Evolutionary conservation across 2,888 invertebrate species (phyloP).

Genomic region (Deilephila porcellus): DNA sequence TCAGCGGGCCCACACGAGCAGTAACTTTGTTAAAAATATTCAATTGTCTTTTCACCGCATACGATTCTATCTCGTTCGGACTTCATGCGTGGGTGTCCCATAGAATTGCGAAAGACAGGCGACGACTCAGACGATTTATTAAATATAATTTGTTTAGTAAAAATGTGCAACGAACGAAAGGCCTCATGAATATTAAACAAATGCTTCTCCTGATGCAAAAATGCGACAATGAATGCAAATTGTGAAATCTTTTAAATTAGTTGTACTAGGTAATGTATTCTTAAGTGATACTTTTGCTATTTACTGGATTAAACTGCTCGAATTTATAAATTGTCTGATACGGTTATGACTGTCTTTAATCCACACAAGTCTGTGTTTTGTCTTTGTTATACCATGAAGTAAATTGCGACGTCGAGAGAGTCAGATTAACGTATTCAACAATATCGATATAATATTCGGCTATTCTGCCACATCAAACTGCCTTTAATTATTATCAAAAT

Average conservation of each 20-base stretch:
- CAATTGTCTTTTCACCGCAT: background rate
- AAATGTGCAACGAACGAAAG: background rate
- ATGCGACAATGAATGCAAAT: constrained; percentile 21
- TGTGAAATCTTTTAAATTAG: constrained; percentile 13
- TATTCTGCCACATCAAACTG: too few species aligned
- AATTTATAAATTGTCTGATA: background rate
- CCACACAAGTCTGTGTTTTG: background rate
- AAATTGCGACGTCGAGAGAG: background rate
- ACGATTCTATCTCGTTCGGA: background rate
- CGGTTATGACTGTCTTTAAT: background rate
- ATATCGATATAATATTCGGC: too few species aligned
- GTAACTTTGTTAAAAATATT: background rate
- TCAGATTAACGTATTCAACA: too few species aligned
- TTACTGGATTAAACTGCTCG: background rate
- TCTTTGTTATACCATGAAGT: background rate
- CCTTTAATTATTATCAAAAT: too few species aligned
- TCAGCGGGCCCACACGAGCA: background rate
- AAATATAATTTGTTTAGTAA: background rate
- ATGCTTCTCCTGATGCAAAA: constrained; percentile 9
- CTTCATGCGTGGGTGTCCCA: background rate
- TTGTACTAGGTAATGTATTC: constrained; percentile 1
- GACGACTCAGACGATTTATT: background rate
- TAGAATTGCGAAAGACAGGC: background rate
- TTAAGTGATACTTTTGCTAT: background rate
- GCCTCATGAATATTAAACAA: constrained; percentile 14